phyloP scores from a whole-genome alignment of 2,888 invertebrate species.

The Ormyrus nitidulus region DNA sequence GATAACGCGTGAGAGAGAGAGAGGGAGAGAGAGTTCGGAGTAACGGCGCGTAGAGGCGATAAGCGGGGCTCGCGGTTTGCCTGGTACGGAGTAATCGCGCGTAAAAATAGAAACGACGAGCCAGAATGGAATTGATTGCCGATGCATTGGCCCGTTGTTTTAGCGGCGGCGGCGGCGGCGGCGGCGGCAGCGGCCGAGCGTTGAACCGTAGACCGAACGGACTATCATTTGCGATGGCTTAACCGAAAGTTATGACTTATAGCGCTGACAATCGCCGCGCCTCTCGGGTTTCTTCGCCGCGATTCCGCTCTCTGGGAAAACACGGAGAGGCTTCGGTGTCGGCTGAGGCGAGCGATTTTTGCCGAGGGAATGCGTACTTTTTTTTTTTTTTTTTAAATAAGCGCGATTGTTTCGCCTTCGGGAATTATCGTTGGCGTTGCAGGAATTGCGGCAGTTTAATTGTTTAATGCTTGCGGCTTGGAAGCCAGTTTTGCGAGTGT shows the following conservation, averaged over 20 bases:
- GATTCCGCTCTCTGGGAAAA: background rate
- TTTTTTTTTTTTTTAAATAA: no score
- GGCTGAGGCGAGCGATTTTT: background rate
- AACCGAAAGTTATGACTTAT: slow-evolving; percentile 19
- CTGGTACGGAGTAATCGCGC: slow-evolving; percentile 43
- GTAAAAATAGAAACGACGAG: slow-evolving; percentile 52
- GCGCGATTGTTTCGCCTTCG: no score
- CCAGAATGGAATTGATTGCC: slow-evolving; percentile 39
- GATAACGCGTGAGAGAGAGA: background rate
- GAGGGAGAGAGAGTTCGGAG: slow-evolving; percentile 53
- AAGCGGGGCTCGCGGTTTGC: slow-evolving; percentile 41
- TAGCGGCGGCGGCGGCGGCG: background rate
- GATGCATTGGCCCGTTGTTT: slow-evolving; percentile 8
- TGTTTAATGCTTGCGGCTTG: no score
- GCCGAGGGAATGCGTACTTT: no score
- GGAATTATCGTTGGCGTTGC: no score
- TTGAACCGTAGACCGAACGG: no score
- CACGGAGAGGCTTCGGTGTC: background rate
- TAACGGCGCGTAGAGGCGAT: slow-evolving; percentile 57
- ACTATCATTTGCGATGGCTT: slow-evolving; percentile 10
- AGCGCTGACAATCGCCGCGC: no score
- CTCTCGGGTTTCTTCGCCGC: background rate
- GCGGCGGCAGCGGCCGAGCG: background rate
- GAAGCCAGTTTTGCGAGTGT: no score
- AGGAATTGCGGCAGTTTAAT: no score